A percentile compares a stretch with the other conserved stretches of the same genome.
phyloP scores from a whole-genome alignment of 1,140 invertebrate species.

The Procambarus virginalis region DNA sequence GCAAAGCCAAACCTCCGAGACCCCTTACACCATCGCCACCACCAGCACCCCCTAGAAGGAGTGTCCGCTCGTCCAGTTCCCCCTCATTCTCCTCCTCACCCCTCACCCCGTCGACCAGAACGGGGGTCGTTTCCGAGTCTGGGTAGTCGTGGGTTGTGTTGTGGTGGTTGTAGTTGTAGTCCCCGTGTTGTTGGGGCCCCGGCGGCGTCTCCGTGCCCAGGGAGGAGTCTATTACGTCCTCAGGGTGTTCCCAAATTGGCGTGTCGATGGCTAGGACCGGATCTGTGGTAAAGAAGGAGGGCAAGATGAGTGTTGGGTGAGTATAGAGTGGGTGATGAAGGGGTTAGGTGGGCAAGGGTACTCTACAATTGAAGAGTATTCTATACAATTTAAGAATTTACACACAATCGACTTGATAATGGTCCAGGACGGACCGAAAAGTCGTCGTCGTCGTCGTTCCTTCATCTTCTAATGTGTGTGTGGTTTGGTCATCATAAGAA shows the following conservation, averaged over 20 bases:
- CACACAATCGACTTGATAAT: no score
- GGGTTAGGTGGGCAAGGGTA: no score
- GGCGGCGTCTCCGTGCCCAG: not conserved
- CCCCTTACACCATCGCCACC: constrained; percentile 3
- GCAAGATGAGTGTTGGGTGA: no score
- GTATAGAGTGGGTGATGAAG: no score
- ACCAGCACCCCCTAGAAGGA: not conserved
- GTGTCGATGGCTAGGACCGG: constrained; percentile 26
- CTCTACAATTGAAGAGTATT: no score
- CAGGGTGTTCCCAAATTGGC: constrained; percentile 31
- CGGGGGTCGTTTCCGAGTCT: not conserved
- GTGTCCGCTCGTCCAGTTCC: constrained; percentile 8
- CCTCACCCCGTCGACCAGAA: not conserved
- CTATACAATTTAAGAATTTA: no score
- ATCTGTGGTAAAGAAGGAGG: constrained; percentile 9
- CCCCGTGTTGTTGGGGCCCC: not conserved
- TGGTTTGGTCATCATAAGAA: no score
- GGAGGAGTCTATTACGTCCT: constrained; percentile 6
- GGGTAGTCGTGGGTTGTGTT: not conserved
- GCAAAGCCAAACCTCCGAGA: not conserved
- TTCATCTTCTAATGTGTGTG: no score
- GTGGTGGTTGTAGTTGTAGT: constrained; percentile 1
- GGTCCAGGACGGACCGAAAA: no score
- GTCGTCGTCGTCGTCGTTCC: no score
- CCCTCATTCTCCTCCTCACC: not conserved